Base-by-base conservation (phyloP, 2,113 vertebrate genomes). In the Lepidothrix coronata region DNA sequence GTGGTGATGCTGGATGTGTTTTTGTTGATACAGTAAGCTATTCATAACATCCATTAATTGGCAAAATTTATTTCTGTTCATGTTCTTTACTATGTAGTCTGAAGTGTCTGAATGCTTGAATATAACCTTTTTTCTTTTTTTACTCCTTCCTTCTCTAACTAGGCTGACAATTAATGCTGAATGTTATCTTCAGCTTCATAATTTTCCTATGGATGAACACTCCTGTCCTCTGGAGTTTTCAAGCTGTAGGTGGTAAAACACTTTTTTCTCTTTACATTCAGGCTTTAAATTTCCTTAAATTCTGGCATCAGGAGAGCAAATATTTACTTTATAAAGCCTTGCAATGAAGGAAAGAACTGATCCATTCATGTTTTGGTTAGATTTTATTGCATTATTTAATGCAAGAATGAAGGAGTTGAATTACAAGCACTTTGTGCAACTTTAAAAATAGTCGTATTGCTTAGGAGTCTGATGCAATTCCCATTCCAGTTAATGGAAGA, bases 121-220 rank as follows among this genome's bases (percentile, higher is more conserved):
- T 78, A 35, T 92, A 77, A 83, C 65, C 1, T 57, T 28, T 71
- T 79, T 52, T 31, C 1, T 37, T 35, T 52, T 43, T 37, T 11
- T 9, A 6, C 8, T 5, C 4, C 13, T 84, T 81, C 96, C 97
- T 97, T 93, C 97, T 98, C 95, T 96, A 97, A 97, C 98, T 97
- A 99, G 99, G 97, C 98, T 99, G 98, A 99, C 99, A 97, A 99
- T 99, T 98, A 99, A 99, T 98, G 99, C 99, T 97, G 99, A 99
- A 98, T 99, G 99, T 97, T 99, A 99, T 96, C 99, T 99, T 98
- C 99, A 99, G 98, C 99, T 99, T 98, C 99, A 99, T 98, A 99
- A 99, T 97, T 99, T 99, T 98, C 99, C 99, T 88, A 99, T 99
- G 99, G 99, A 99, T 98, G 99, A 99, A 88, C 99, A 99, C 96